Evolutionary conservation across 2,113 vertebrate species (phyloP).

Genomic region (Gobiocypris rarus): DNA sequence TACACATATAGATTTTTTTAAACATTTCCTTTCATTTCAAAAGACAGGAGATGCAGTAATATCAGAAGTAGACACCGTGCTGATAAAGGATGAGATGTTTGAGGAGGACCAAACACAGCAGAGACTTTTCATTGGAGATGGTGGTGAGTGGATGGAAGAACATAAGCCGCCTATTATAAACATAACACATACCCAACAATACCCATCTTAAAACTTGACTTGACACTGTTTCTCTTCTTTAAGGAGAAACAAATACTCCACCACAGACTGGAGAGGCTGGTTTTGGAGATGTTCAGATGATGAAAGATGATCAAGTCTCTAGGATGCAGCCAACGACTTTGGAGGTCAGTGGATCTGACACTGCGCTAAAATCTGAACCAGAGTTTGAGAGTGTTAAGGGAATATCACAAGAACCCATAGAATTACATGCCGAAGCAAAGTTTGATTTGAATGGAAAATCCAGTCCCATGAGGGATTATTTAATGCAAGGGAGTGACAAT

Average conservation of each 20-base stretch:
- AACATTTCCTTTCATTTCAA: neutral
- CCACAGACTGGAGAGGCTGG: slow-evolving; percentile 46
- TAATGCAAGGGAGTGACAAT: slow-evolving; percentile 50
- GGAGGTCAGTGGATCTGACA: slow-evolving; percentile 79
- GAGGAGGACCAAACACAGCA: slow-evolving; percentile 58
- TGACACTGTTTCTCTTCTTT: neutral
- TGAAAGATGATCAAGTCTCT: slow-evolving; percentile 53
- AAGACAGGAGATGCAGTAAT: slow-evolving; percentile 69
- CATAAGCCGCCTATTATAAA: neutral
- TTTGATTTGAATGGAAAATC: slow-evolving; percentile 56
- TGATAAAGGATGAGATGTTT: slow-evolving; percentile 72
- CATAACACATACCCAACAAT: neutral
- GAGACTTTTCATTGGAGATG: slow-evolving; percentile 63
- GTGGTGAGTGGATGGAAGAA: slow-evolving; percentile 63
- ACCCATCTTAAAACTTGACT: neutral
- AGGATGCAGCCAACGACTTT: slow-evolving; percentile 60
- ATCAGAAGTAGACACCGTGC: slow-evolving; percentile 58
- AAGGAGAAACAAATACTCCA: slow-evolving; percentile 63
- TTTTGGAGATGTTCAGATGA: slow-evolving; percentile 49
- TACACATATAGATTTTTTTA: neutral
- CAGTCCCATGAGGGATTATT: slow-evolving; percentile 63
- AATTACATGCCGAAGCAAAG: slow-evolving; percentile 53
- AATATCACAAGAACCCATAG: slow-evolving; percentile 54
- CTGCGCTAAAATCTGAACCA: slow-evolving; percentile 72
- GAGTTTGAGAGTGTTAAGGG: slow-evolving; percentile 55